Percentiles rank a stretch among this genome's conserved stretches.
Evolutionary conservation across 2,888 invertebrate genomes (phyloP).

Genomic region (Acrocyrtus sp.): DNA sequence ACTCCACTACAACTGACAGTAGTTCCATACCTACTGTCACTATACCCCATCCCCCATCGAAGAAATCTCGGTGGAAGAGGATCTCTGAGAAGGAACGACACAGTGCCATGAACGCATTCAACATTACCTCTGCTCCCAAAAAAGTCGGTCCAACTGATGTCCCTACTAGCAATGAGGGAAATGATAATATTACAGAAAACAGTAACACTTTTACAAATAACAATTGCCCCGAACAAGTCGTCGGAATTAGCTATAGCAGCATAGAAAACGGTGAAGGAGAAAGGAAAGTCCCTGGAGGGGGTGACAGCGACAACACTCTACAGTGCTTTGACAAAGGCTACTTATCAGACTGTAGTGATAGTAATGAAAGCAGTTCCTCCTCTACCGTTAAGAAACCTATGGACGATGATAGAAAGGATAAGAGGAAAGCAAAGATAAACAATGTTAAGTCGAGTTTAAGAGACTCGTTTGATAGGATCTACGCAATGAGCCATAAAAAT

Average conservation of each 20-base stretch:
- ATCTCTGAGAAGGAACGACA: slow-evolving; percentile 32
- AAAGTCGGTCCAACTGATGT: too few relatives aligned
- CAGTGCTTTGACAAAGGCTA: slow-evolving; percentile 18
- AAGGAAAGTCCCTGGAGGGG: neutral
- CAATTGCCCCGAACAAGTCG: slow-evolving; percentile 16
- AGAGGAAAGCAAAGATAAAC: too few relatives aligned
- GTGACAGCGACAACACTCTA: slow-evolving; percentile 4
- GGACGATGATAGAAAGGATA: neutral
- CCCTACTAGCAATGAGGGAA: slow-evolving; percentile 1
- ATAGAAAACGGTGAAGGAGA: slow-evolving; percentile 15
- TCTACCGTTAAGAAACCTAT: slow-evolving; percentile 1
- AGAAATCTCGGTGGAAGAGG: slow-evolving; percentile 28
- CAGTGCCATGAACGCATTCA: slow-evolving; percentile 36
- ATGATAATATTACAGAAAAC: slow-evolving; percentile 1
- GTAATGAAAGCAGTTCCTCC: slow-evolving; percentile 17
- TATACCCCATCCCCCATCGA: neutral
- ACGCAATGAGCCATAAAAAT: slow-evolving; percentile 52
- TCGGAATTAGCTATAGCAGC: slow-evolving; percentile 19
- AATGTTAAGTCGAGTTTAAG: slow-evolving; percentile 12
- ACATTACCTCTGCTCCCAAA: slow-evolving; percentile 15
- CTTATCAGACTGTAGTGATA: slow-evolving; percentile 30
- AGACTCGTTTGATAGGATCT: slow-evolving; percentile 33
- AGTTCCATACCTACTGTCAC: slow-evolving; percentile 14
- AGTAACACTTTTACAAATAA: neutral
- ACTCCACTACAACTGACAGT: slow-evolving; percentile 8